These are phyloP conservation scores for Ecdyonurus torrentis DNA, from an alignment of 2,888 invertebrate species.

Conservation along the genomic window DNA sequence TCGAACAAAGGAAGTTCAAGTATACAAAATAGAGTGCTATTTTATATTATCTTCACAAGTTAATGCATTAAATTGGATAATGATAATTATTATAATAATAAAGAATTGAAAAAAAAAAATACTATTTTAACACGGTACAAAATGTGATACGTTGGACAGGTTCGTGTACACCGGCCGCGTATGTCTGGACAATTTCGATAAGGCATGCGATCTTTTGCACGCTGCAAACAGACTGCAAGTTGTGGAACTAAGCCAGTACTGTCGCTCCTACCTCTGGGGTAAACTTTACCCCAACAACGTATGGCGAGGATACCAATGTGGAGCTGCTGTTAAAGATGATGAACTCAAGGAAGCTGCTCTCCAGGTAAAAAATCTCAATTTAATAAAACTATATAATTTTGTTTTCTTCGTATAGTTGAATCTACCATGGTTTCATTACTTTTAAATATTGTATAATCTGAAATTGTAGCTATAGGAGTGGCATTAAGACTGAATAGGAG, in stretches of 20 bases:
- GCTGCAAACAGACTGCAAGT: not conserved
- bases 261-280: not conserved
- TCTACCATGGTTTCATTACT: too few relatives aligned
- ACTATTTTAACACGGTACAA: too few relatives aligned
- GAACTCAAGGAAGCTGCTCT: not conserved
- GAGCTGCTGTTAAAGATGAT: not conserved
- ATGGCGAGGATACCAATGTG: not conserved
- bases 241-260: not conserved
- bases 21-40: too few relatives aligned
- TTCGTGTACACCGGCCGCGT: not conserved
- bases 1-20: too few relatives aligned
- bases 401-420: too few relatives aligned
- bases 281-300: not conserved
- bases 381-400: too few relatives aligned
- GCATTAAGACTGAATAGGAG: too few relatives aligned
- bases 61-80: not conserved
- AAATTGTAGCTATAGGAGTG: too few relatives aligned
- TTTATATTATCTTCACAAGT: too few relatives aligned
- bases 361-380: too few relatives aligned
- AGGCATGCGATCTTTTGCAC: not conserved
- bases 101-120: not conserved
- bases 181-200: not conserved
- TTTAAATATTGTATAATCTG: too few relatives aligned
- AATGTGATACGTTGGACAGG: too few relatives aligned
- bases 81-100: not conserved